phyloP scores from a whole-genome alignment of 2,888 invertebrate genomes.

The Nasonovia ribisnigri region DNA sequence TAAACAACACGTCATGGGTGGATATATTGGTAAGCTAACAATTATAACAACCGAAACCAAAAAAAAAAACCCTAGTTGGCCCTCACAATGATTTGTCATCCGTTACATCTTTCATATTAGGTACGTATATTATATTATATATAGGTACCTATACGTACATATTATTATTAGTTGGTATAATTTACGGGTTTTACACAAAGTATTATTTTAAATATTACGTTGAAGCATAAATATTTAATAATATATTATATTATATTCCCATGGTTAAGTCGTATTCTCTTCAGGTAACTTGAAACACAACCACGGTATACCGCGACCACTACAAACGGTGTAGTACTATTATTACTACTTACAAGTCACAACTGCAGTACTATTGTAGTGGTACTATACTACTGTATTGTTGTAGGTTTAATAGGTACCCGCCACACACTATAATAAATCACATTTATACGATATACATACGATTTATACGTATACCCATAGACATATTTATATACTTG shows the following conservation, averaged over 20 bases:
- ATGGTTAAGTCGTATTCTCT: neutral
- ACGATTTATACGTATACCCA: too few relatives aligned
- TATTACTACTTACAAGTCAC: too few relatives aligned
- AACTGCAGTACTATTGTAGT: too few relatives aligned
- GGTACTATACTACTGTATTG: too few relatives aligned
- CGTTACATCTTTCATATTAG: neutral
- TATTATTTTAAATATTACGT: neutral
- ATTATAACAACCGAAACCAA: conserved; percentile 16
- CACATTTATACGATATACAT: neutral
- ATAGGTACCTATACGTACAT: neutral
- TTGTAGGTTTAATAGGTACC: neutral
- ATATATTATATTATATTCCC: neutral
- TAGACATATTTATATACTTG: too few relatives aligned
- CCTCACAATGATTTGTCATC: neutral
- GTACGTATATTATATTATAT: neutral
- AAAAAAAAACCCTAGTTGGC: neutral
- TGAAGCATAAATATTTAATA: neutral
- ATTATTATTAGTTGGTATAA: neutral
- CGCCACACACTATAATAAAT: neutral
- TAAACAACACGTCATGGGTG: neutral
- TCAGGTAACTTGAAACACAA: neutral
- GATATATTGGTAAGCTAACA: neutral
- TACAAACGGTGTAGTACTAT: too few relatives aligned
- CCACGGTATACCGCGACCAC: neutral
- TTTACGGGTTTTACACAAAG: neutral